Base-by-base conservation (phyloP, 2,888 invertebrate genomes). In the Leptopterna dolabrata region DNA sequence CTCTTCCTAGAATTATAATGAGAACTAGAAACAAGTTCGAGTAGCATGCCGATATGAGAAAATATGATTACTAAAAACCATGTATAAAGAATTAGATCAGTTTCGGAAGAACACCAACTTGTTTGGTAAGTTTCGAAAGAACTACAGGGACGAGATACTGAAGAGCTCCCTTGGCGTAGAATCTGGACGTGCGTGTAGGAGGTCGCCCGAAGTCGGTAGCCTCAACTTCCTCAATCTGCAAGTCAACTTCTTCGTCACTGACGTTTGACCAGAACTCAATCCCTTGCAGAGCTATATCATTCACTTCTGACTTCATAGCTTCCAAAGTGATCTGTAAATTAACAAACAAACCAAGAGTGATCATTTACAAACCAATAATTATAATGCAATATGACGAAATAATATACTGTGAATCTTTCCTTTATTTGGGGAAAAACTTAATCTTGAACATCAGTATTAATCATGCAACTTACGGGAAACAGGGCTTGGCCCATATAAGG, bases 181-280 rank as follows among this genome's bases (percentile, higher is more conserved):
- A 98, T 90, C 97, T 94, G 1, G 99, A 99, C 0, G 97, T 97
- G 91, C 98, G 94, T 29, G 95, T 94, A 27, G 99, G 99, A n/a
- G 98, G 96, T 89, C 97, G 94, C n/a, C 99, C 97, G 90, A 95
- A 95, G 92, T 99, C 99, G 55, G 94, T 94, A 14, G 99, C 99
- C 93, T 99, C 99, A 73, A 96, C 96, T 91, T 97, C 97, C 92
- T 99, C 98, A 91, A 98, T 96, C 0, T 96, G 95, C 89, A 99
- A 93, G 92, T 99, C 99, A 47, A 99, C 97, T 93, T 99, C 99
- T 93, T 99, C 99, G 92, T 99, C 99, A 91, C 99, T 98, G 0
- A 99, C 99, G 91, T 98, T 99, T 9, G 90, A 99, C 99, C 99
- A 99, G 93, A 99, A 99, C 92, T 99, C 99, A 92, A 99, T 99